Base-by-base conservation (phyloP, 2,113 vertebrate genomes). In the Xiphophorus hellerii region DNA sequence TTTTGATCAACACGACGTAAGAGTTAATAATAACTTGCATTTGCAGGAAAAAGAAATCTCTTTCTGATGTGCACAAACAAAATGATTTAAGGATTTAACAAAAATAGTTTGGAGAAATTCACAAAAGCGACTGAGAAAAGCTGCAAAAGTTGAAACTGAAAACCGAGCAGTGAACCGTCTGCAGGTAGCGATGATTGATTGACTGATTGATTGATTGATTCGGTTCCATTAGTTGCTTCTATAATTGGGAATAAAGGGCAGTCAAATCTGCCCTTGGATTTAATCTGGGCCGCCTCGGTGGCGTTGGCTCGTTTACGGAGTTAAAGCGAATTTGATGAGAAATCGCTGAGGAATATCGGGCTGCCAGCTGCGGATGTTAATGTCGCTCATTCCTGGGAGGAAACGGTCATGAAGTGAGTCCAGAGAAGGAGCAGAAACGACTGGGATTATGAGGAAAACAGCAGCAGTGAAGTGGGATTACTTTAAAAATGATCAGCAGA, bases 311-410 rank as follows among this genome's bases (percentile, higher is more conserved):
- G 62, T 63, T 66, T 44, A 60, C 33, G 29, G 48, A 27, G 11
- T 65, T 29, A 31, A 82, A 78, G 54, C 35, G 29, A 29, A 69
- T 81, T 3, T 37, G 63, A 42, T 71, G 82, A 80, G 73, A 0
- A 48, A 35, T 37, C 31, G 33, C 15, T 14, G 70, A 7, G 65
- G 30, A 17, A 44, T 51, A 66, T 78, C 67, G 39, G 39, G 44
- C 0, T 37, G 8, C 35, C 35, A 27, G 71, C 63, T 58, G 61
- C 68, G 66, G 31, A 71, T 77, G 74, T 9, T 51, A 58, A 48
- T 68, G 73, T 70, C 44, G 11, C 22, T 72, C 17, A 81, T 84
- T 74, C 83, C n/a, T 62, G 3, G 14, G 37, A 72, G 37, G 61
- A 31, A 44, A 14, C 14, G 15, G 15, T 44, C 13, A 4, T 3